Conservation (phyloP, 2,888 invertebrate species). For the Pollenia amentaria region DNA sequence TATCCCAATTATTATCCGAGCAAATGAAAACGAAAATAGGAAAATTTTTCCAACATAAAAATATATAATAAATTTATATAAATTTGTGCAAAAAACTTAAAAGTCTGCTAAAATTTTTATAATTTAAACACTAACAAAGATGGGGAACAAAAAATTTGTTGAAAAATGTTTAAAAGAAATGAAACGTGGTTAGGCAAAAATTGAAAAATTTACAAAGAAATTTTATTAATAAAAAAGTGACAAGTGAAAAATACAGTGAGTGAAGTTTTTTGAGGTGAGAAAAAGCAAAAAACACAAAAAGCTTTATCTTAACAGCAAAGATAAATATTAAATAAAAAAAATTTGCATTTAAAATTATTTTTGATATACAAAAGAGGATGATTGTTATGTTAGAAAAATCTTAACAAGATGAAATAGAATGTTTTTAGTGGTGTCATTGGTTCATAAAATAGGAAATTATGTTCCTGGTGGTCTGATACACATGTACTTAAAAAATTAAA, state of each 20-base stretch:
- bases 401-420: neutral
- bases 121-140: conserved; percentile 48
- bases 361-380: conserved; percentile 60
- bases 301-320: conserved; percentile 41
- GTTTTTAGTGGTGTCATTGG: conserved; percentile 1
- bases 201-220: conserved; percentile 52
- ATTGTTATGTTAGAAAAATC: neutral
- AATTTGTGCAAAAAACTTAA: conserved; percentile 60
- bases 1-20: conserved; percentile 68
- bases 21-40: conserved; percentile 71
- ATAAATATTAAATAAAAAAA: conserved; percentile 13
- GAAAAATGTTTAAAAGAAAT: conserved; percentile 53
- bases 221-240: conserved; percentile 60
- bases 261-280: conserved; percentile 43
- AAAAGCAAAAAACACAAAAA: conserved; percentile 46
- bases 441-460: conserved; percentile 30
- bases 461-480: conserved; percentile 72
- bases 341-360: conserved; percentile 7
- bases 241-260: conserved; percentile 59
- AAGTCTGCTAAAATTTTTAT: conserved; percentile 34
- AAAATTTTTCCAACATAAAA: conserved; percentile 63
- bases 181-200: conserved; percentile 70
- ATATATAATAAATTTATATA: conserved; percentile 50
- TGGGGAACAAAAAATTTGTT: conserved; percentile 54
- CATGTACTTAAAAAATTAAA: conserved; percentile 58